phyloP scores from a whole-genome alignment of 2,113 vertebrate genomes.

The Phaethornis superciliosus region DNA sequence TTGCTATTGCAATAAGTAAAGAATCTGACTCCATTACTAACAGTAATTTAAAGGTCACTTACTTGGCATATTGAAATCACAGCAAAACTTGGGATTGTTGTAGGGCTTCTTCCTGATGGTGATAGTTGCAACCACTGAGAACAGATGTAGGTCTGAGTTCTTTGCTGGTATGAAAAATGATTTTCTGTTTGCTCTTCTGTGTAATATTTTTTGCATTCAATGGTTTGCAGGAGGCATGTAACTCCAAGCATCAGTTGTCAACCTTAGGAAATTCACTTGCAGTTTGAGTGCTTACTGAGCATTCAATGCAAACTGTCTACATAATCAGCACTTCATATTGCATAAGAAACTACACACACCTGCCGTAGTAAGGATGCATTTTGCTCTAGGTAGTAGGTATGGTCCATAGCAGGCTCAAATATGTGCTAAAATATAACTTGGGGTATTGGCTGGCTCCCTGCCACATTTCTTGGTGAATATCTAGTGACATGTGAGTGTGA shows the following conservation, averaged over 20 bases:
- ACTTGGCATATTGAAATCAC: neutral
- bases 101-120: neutral
- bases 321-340: neutral
- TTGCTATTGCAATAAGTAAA: neutral
- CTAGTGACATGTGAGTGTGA: neutral
- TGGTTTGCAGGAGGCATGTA: neutral
- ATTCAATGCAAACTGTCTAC: accelerated
- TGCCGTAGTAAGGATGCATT: accelerated
- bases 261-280: neutral
- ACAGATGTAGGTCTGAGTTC: neutral
- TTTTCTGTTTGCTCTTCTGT: neutral
- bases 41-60: neutral
- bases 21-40: neutral
- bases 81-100: neutral
- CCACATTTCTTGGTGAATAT: neutral
- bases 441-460: too few relatives aligned
- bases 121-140: neutral
- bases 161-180: neutral
- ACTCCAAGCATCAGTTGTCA: neutral
- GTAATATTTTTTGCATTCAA: neutral
- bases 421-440: neutral
- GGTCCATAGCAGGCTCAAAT: neutral
- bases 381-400: neutral
- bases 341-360: neutral
- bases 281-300: neutral